Evolutionary conservation across 1,140 invertebrate genomes (phyloP).

Genomic region (Bradysia coprophila): DNA sequence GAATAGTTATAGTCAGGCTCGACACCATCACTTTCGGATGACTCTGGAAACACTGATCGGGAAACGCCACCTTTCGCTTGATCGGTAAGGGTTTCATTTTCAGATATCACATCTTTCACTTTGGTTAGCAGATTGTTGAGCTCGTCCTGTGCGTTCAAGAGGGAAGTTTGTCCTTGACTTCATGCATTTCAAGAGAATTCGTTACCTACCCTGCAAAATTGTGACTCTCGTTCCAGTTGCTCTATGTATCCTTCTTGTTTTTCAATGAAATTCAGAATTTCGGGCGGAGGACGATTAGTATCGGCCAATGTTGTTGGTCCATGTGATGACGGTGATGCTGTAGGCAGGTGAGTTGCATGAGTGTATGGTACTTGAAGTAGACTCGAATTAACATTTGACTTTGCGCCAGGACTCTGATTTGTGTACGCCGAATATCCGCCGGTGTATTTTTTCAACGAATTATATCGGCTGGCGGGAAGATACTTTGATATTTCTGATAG

Average conservation of each 20-base stretch:
- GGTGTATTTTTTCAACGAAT: background rate
- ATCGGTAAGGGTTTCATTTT: conserved; percentile 60
- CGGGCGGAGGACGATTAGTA: conserved; percentile 19
- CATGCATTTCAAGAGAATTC: no score
- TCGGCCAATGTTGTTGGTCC: background rate
- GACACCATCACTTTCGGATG: conserved; percentile 26
- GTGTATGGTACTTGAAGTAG: conserved; percentile 1
- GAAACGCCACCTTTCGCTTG: conserved; percentile 37
- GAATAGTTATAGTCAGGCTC: conserved; percentile 22
- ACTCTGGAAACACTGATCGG: conserved; percentile 9
- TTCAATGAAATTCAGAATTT: conserved; percentile 53
- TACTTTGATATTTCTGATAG: conserved; percentile 24
- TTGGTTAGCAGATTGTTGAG: conserved; percentile 51
- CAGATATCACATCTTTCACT: conserved; percentile 62
- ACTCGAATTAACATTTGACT: background rate
- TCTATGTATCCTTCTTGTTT: conserved; percentile 70
- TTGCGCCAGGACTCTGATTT: background rate
- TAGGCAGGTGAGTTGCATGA: conserved; percentile 3
- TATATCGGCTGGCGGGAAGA: conserved; percentile 12
- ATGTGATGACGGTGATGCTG: conserved; percentile 1
- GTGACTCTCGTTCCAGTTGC: conserved; percentile 61
- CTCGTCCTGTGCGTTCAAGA: conserved; percentile 33
- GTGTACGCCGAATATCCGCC: background rate
- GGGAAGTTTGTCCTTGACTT: no score
- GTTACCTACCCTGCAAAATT: conserved; percentile 52